These are phyloP conservation scores for Rhagoletis pomonella DNA, from an alignment of 1,140 invertebrate genomes.

Conservation along the genomic window DNA sequence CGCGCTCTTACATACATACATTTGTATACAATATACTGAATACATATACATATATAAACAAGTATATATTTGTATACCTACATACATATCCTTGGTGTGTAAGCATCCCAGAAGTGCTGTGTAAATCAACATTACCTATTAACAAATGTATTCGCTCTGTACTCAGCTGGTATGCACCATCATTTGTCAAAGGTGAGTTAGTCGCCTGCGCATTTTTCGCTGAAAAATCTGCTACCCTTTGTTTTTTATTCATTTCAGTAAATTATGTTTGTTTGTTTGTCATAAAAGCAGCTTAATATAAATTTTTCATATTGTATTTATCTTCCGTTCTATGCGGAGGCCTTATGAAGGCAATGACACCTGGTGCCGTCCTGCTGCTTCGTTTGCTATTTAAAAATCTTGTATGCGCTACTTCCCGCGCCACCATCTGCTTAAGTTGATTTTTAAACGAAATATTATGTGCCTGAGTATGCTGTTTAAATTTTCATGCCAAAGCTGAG, in stretches of 20 bases:
- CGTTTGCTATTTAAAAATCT: neutral
- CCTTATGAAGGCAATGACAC: neutral
- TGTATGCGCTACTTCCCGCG: neutral
- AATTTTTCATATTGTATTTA: neutral
- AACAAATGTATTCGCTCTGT: neutral
- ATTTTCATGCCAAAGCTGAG: neutral
- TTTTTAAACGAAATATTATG: neutral
- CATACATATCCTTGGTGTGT: neutral
- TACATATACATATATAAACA: neutral
- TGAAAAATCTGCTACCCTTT: too few species aligned
- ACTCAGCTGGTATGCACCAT: neutral
- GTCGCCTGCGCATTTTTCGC: neutral
- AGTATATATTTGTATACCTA: neutral
- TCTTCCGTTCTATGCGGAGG: neutral
- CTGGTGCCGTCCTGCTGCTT: neutral
- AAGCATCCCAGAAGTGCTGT: neutral
- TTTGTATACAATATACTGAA: neutral
- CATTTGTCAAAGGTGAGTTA: conserved; percentile 35
- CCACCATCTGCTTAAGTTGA: neutral
- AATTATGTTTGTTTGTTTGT: conserved; percentile 15
- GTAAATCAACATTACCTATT: conserved; percentile 30
- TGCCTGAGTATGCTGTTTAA: neutral
- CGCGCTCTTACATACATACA: neutral
- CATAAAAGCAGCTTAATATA: neutral
- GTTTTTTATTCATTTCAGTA: neutral